Conservation (phyloP, 2,797 vertebrate genomes). For the Anisognathus igniventris region DNA sequence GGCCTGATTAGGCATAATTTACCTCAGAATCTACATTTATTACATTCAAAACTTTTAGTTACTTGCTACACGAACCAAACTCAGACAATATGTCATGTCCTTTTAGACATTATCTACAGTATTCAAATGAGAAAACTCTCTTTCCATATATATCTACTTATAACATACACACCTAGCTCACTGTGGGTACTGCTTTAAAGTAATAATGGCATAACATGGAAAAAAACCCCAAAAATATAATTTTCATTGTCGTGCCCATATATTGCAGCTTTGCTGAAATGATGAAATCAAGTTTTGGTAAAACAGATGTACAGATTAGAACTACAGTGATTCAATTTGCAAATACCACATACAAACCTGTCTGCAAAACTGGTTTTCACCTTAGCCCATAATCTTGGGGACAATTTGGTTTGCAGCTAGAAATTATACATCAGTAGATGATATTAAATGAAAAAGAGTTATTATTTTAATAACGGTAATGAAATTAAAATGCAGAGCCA, state of each 20-base stretch:
- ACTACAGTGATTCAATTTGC: background rate
- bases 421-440: background rate
- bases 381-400: background rate
- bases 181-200: background rate
- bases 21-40: background rate
- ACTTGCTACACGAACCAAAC: background rate
- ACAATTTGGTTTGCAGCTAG: background rate
- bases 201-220: background rate
- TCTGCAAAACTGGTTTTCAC: background rate
- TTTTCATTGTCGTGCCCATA: accelerated
- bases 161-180: background rate
- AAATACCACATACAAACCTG: background rate
- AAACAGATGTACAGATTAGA: background rate
- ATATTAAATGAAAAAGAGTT: background rate
- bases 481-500: background rate
- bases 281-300: background rate
- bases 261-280: background rate
- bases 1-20: background rate
- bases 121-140: background rate
- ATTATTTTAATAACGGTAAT: background rate
- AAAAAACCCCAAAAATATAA: accelerated
- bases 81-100: background rate
- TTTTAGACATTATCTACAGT: background rate
- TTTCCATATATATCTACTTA: too few species aligned
- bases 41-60: background rate